Conservation (phyloP, 2,797 vertebrate genomes). For the Danio kyathit region DNA sequence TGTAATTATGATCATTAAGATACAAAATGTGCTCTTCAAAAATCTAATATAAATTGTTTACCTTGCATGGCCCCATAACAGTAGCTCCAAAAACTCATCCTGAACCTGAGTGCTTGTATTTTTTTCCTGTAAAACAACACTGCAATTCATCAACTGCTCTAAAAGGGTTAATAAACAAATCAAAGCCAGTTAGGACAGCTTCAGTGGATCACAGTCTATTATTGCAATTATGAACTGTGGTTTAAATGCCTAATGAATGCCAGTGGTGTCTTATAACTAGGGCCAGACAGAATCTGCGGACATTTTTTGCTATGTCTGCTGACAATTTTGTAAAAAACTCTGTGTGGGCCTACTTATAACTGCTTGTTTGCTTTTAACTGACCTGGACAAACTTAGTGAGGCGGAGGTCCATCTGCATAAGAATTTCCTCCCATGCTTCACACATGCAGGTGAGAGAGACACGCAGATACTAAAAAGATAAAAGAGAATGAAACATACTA, state of each 20-base stretch:
- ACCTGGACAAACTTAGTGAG: conserved; percentile 99
- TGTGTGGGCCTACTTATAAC: too few relatives aligned
- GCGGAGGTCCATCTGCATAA: conserved; percentile 97
- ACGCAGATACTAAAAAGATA: conserved; percentile 76
- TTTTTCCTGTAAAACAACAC: conserved; percentile 84
- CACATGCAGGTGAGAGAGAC: conserved; percentile 97
- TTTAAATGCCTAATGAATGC: not conserved
- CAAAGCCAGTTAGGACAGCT: not conserved
- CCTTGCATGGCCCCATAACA: conserved; percentile 98
- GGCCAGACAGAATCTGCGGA: too few relatives aligned
- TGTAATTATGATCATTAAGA: not conserved
- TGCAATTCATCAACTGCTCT: not conserved
- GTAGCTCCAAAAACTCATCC: conserved; percentile 96
- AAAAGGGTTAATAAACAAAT: not conserved
- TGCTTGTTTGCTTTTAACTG: not conserved
- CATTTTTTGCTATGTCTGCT: too few relatives aligned
- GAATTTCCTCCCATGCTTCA: conserved; percentile 98
- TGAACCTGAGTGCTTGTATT: conserved; percentile 97
- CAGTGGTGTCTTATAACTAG: not conserved
- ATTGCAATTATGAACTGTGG: not conserved
- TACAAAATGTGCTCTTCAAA: not conserved
- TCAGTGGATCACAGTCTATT: not conserved
- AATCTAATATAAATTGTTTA: conserved; percentile 60
- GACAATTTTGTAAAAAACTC: too few relatives aligned
- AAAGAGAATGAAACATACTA: not conserved